Conservation (phyloP, 2,888 invertebrate species). For the Lasioglossum morio region DNA sequence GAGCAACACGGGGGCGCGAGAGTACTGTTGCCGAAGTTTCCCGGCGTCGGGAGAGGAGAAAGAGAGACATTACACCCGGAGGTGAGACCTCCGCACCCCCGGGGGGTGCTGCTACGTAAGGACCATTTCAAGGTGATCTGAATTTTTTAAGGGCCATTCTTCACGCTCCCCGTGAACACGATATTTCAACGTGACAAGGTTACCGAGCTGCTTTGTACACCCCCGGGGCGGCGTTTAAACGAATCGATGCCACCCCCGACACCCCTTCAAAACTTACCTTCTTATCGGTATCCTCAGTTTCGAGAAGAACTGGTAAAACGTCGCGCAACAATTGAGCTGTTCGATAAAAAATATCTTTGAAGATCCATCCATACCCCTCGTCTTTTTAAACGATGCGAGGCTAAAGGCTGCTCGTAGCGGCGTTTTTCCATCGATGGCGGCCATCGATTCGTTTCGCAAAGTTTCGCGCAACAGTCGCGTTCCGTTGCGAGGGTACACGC, state of each 20-base stretch:
- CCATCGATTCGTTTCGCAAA: conserved; percentile 37
- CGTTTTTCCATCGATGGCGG: not conserved
- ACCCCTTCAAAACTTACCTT: not conserved
- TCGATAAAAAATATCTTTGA: not conserved
- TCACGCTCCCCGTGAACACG: not conserved
- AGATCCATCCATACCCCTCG: not conserved
- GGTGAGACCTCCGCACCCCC: not conserved
- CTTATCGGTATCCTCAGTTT: conserved; percentile 20
- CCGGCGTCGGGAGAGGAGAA: not conserved
- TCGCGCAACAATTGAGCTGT: not conserved
- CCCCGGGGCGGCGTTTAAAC: not conserved
- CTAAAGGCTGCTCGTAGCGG: not conserved
- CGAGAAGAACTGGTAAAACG: not conserved
- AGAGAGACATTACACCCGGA: not conserved
- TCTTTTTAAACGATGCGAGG: not conserved
- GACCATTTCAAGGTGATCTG: conserved; percentile 18
- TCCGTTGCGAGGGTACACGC: conserved; percentile 14
- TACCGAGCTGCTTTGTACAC: not conserved
- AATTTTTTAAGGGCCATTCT: conserved; percentile 18
- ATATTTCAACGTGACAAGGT: conserved; percentile 5
- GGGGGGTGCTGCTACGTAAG: not conserved
- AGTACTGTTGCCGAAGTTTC: conserved; percentile 16
- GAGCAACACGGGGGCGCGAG: not conserved
- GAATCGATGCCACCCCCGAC: not conserved
- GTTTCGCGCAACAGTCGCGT: conserved; percentile 12